Base-by-base conservation (phyloP, 2,888 invertebrate species). In the Apomyelois bistriatella region DNA sequence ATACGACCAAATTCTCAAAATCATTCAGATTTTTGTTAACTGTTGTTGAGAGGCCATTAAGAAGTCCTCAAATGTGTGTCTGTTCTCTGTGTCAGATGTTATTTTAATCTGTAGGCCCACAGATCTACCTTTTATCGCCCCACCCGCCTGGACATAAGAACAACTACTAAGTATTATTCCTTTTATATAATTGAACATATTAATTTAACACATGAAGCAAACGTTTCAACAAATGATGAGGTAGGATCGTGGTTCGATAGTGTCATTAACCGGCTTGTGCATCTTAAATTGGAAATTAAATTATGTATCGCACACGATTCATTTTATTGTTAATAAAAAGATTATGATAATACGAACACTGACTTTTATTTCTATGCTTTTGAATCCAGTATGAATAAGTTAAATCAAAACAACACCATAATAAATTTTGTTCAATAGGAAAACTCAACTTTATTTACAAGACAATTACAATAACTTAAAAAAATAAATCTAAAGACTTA, bases 311-410 rank as follows among this genome's bases (percentile, higher is more conserved):
- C 87, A 88, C 86, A 82, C 68, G 82, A 84, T 86, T 90, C 75
- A 85, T 88, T 89, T 90, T 81, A 88, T 89, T 90, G 90, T 90
- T 90, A 89, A 83, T 89, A 88, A 88, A 90, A 90, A 85, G 82
- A 89, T 84, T 83, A 88, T 77, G 68, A 85, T 85, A 78, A 83
- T 77, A 78, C 56, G 59, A 70, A 58, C 38, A n/a, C 10, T 60
- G 65, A 51, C 61, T 76, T 74, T 76, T 65, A 66, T 74, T 75
- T 64, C 9, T 30, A 40, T 5, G 32, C 32, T 15, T 30, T 43
- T 30, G n/a, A n/a, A n/a, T n/a, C n/a, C n/a, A n/a, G n/a, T n/a
- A n/a, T n/a, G n/a, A n/a, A n/a, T n/a, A n/a, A n/a, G n/a, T n/a
- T n/a, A n/a, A n/a, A n/a, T n/a, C n/a, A n/a, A n/a, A n/a, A n/a